Base-by-base conservation (phyloP, 2,113 vertebrate species). In the Melanostigma gelatinosum region DNA sequence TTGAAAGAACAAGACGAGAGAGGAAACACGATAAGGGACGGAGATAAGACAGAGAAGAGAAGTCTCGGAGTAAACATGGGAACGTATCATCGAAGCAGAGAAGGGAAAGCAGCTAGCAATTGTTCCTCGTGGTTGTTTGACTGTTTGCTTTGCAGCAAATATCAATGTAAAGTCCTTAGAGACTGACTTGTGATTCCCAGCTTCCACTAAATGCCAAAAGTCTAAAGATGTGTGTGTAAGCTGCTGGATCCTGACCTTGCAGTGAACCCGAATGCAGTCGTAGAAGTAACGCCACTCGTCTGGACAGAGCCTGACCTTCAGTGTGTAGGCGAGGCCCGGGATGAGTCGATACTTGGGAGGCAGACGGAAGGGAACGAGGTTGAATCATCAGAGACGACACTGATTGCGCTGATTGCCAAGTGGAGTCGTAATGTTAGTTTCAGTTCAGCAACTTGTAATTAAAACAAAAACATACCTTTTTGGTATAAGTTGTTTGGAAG, bases 211-310 rank as follows among this genome's bases (percentile, higher is more conserved):
- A 44, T 61, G 42, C 24, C 27, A n/a, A 46, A 20, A 2, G 8
- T 50, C 4, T 20, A 65, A 48, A 63, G 27, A 46, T 60, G 18
- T 24, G 11, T 24, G 27, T 0, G 29, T 42, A 32, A 72, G 34
- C 34, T 34, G 40, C 13, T 2, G 4, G 8, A 40, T n/a, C 20
- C 84, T 74, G 38, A 98, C 98, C 96, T 97, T 93, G 82, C 96
- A 97, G 88, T 97, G 97, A 91, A 99, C 81, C n/a, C 94, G 95
- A 54, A 99, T 88, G 85, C 97, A 96, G 88, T 99, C 98, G 29
- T 97, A 97, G 85, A 97, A 99, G 89, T 99, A 98, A 0, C 96
- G 90, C 97, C 97, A 99, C 87, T 98, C 97, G 75, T 98, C 94
- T 16, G 98, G 97, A 64, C 90, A 94, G 91, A 99, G 98, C 9